These are phyloP conservation scores for Autographa gamma DNA, from an alignment of 2,888 invertebrate genomes.

Conservation along the genomic window DNA sequence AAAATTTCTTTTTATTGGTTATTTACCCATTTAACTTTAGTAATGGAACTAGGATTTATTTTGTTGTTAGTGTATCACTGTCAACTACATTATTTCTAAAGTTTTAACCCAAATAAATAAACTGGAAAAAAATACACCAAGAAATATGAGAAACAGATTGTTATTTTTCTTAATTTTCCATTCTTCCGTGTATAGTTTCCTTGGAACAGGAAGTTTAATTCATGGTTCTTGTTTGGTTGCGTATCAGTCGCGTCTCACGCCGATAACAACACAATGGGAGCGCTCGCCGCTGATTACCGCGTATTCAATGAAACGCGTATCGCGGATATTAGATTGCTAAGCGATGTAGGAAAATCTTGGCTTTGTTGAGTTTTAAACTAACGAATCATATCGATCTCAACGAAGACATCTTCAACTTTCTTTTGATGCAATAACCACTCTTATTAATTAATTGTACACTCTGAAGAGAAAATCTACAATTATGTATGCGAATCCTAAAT, in stretches of 20 bases:
- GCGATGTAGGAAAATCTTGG: not conserved
- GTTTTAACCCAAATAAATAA: not conserved
- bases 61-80: no score
- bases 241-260: slow-evolving; percentile 3
- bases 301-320: not conserved
- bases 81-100: not conserved
- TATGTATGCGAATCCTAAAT: no score
- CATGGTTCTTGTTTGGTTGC: not conserved
- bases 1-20: no score
- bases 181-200: not conserved
- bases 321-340: not conserved
- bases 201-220: not conserved
- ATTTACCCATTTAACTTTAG: no score
- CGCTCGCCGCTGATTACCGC: not conserved
- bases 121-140: not conserved
- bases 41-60: no score
- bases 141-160: no score
- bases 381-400: slow-evolving; percentile 1
- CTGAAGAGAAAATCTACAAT: no score
- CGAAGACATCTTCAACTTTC: no score
- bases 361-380: not conserved
- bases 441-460: no score
- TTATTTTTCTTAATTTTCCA: not conserved
- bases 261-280: slow-evolving; percentile 7
- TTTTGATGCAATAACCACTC: no score